Percentiles rank a stretch among this genome's conserved stretches.
These are phyloP conservation scores for Dromaius novaehollandiae DNA, from an alignment of 2,113 vertebrate genomes.

Conservation along the genomic window DNA sequence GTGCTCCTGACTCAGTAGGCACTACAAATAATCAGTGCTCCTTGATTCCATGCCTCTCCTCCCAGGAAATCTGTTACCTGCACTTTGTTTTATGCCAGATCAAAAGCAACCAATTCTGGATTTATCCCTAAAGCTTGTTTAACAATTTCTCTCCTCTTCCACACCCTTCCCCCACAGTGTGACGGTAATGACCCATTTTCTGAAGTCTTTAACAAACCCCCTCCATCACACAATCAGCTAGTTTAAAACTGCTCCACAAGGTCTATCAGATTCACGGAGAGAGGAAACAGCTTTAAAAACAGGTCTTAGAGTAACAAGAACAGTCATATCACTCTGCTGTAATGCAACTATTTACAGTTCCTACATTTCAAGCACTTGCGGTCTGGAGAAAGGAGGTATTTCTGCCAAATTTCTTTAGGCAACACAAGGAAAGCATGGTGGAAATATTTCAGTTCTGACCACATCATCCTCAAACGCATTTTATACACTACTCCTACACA, in stretches of 20 bases:
- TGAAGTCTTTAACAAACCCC: background rate
- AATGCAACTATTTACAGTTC: background rate
- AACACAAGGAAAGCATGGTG: background rate
- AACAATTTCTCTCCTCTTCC: background rate
- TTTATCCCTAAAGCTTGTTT: background rate
- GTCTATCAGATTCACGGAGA: background rate
- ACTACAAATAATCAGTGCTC: constrained; percentile 17
- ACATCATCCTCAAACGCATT: fast-evolving
- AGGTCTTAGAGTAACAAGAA: background rate
- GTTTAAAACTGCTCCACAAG: background rate
- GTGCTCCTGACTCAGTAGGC: constrained; percentile 13
- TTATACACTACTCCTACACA: background rate
- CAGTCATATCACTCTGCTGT: background rate
- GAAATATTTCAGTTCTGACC: background rate
- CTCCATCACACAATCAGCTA: background rate
- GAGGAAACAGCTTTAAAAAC: background rate
- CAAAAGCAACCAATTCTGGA: background rate
- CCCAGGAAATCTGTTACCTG: background rate
- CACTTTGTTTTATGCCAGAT: background rate
- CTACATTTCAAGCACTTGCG: background rate
- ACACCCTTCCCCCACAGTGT: background rate
- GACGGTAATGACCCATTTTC: background rate
- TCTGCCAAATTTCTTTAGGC: background rate
- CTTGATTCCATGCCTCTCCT: background rate
- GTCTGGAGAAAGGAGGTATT: background rate